Evolutionary conservation across 1,140 invertebrate genomes (phyloP).

Genomic region (Lasioglossum baleicum): DNA sequence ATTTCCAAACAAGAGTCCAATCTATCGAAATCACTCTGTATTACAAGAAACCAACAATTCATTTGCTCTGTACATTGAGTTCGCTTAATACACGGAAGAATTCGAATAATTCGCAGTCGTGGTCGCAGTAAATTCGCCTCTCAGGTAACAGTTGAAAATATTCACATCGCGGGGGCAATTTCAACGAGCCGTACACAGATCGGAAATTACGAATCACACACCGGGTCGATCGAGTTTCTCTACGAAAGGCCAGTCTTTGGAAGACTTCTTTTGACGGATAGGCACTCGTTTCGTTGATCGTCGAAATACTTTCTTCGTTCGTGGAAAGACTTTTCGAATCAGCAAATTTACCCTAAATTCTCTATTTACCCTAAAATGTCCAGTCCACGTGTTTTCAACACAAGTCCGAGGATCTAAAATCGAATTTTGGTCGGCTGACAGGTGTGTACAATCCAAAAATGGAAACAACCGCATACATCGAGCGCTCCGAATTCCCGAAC

Average conservation of each 20-base stretch:
- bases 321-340: neutral
- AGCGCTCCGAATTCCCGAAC: neutral
- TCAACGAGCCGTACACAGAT: neutral
- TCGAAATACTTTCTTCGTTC: neutral
- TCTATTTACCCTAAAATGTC: neutral
- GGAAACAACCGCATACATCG: neutral
- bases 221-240: neutral
- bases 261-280: conserved; percentile 49
- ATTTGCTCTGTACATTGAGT: too few species aligned
- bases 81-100: neutral
- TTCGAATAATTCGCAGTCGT: conserved; percentile 17
- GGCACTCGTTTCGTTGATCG: conserved; percentile 54
- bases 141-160: conserved; percentile 22
- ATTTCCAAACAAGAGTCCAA: too few species aligned
- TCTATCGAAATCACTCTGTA: too few species aligned
- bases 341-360: neutral
- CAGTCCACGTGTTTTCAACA: neutral
- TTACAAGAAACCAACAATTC: too few species aligned
- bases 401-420: neutral
- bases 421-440: conserved; percentile 12
- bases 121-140: conserved; percentile 6
- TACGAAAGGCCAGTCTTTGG: conserved; percentile 41
- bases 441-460: too few species aligned
- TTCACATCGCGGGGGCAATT: neutral
- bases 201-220: neutral